These are phyloP conservation scores for Theonella swinhoei DNA, from an alignment of 37 sponge, comb jelly and placozoan species.

Conservation along the genomic window DNA sequence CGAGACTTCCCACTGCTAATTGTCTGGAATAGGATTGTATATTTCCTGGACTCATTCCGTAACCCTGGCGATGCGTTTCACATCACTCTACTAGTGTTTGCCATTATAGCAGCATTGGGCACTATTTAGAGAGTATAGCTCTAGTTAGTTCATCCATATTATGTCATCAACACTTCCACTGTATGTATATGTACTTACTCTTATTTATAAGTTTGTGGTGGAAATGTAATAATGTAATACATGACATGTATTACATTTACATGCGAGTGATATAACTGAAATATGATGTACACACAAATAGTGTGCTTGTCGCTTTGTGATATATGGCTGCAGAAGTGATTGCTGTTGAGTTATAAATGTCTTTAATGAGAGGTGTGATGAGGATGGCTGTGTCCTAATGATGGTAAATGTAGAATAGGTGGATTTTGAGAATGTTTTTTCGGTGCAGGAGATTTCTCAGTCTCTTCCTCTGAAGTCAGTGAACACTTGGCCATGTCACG, in stretches of 20 bases:
- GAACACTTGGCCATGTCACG: neutral
- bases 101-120: conserved; percentile 53
- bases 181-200: neutral
- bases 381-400: too few species aligned
- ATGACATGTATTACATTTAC: too few species aligned
- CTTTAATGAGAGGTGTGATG: too few species aligned
- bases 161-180: neutral
- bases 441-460: too few species aligned
- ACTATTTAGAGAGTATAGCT: conserved; percentile 34
- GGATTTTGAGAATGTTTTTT: too few species aligned
- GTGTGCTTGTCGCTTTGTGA: too few species aligned
- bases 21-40: conserved; percentile 46
- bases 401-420: too few species aligned
- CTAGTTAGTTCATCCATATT: neutral
- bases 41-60: conserved; percentile 48
- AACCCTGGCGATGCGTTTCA: conserved; percentile 46
- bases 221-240: neutral
- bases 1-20: conserved; percentile 58
- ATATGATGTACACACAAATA: too few species aligned
- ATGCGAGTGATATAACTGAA: too few species aligned
- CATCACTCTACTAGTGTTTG: conserved; percentile 56
- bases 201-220: neutral
- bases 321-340: too few species aligned
- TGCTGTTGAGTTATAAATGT: too few species aligned
- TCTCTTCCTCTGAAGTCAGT: neutral